phyloP scores from a whole-genome alignment of 2,888 invertebrate species.

The Thecocarcelia acutangulata region DNA sequence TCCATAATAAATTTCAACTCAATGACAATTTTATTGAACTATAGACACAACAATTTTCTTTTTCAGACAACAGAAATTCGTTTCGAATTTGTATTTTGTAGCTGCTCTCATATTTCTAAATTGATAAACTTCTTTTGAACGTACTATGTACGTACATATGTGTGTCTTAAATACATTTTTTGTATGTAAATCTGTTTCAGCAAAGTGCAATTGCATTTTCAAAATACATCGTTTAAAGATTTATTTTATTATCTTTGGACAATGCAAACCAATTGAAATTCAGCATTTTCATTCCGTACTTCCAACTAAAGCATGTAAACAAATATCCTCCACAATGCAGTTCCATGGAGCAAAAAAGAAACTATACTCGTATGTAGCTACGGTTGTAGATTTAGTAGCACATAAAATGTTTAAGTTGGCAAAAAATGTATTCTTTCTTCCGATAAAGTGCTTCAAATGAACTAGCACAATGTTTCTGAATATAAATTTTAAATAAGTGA shows the following conservation, averaged over 20 bases:
- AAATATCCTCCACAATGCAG: constrained; percentile 11
- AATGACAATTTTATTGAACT: neutral
- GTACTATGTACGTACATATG: no score
- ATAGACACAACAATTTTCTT: neutral
- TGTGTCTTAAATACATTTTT: neutral
- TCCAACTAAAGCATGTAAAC: neutral
- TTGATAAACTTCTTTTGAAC: no score
- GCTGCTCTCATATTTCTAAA: no score
- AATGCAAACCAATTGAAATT: constrained; percentile 12
- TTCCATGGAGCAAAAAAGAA: neutral
- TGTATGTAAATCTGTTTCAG: constrained; percentile 33
- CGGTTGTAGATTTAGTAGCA: neutral
- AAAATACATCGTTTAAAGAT: constrained; percentile 31
- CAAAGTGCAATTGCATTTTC: constrained; percentile 24
- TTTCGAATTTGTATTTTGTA: neutral
- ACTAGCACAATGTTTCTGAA: constrained; percentile 29
- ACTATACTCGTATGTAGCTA: no score
- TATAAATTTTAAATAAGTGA: constrained; percentile 34
- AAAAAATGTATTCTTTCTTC: constrained; percentile 3
- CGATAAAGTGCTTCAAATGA: constrained; percentile 41
- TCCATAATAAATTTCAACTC: neutral
- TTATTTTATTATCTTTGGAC: constrained; percentile 43
- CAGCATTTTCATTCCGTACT: neutral
- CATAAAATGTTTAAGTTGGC: constrained; percentile 10
- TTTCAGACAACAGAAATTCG: neutral